Evolutionary conservation across 2,113 vertebrate genomes (phyloP).

Genomic region (Podarcis raffonei): DNA sequence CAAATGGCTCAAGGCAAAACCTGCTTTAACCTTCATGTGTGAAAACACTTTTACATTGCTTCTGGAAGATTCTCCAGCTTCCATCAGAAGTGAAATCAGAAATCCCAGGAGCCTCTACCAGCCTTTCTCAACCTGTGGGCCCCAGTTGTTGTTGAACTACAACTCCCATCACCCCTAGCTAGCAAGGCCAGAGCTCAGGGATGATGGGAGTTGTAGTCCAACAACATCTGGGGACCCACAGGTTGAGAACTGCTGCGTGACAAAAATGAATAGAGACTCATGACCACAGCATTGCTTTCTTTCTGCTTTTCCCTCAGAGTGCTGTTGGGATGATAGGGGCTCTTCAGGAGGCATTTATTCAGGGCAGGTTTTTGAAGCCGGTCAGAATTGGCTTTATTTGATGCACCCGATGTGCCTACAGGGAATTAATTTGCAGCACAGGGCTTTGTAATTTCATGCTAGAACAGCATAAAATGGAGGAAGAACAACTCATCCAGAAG

Average conservation of each 20-base stretch:
- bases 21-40: background rate
- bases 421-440: constrained; percentile 65
- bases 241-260: no score
- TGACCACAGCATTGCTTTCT: background rate
- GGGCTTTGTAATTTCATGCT: constrained; percentile 73
- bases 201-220: no score
- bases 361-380: constrained; percentile 32
- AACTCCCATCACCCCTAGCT: no score
- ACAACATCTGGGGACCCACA: no score
- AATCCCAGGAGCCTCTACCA: constrained; percentile 4
- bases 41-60: background rate
- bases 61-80: background rate
- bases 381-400: constrained; percentile 52
- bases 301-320: constrained; percentile 21
- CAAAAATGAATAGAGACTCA: background rate
- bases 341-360: constrained; percentile 29
- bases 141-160: no score
- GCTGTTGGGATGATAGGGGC: background rate
- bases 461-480: constrained; percentile 71
- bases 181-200: no score
- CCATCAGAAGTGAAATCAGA: background rate
- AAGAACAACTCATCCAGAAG: constrained; percentile 66
- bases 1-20: background rate
- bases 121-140: no score
- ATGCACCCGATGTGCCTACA: constrained; percentile 58